These are phyloP conservation scores for Nilaparvata lugens DNA, from an alignment of 1,140 invertebrate genomes.

Conservation along the genomic window DNA sequence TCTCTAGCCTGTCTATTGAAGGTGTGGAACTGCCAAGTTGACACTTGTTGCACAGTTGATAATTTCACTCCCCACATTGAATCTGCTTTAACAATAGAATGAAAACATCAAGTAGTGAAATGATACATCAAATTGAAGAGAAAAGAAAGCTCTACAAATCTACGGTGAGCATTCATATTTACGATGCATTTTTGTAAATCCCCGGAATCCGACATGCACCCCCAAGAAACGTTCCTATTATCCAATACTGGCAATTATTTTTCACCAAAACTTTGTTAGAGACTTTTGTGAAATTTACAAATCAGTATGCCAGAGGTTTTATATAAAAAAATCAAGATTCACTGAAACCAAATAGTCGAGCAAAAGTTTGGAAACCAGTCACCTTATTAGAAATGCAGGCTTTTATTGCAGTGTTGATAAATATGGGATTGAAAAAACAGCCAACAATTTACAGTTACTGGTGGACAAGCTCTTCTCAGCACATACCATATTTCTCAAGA, in stretches of 20 bases:
- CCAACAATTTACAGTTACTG: conserved; percentile 4
- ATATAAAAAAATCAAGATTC: neutral
- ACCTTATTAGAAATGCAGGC: neutral
- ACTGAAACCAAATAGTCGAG: neutral
- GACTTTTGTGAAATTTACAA: conserved; percentile 10
- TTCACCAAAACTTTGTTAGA: neutral
- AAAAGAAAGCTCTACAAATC: too few species aligned
- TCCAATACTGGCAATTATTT: conserved; percentile 6
- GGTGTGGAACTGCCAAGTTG: too few species aligned
- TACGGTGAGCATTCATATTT: too few species aligned
- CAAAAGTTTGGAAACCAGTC: neutral
- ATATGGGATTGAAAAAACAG: conserved; percentile 7
- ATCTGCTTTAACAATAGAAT: too few species aligned
- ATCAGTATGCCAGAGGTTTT: conserved; percentile 8
- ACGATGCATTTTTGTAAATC: too few species aligned
- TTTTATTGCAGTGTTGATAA: conserved; percentile 6
- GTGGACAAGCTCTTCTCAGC: neutral
- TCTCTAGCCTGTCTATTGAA: too few species aligned
- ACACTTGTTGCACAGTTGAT: too few species aligned
- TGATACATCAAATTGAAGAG: too few species aligned
- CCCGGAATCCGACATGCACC: neutral
- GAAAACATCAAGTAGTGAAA: too few species aligned
- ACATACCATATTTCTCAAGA: conserved; percentile 8
- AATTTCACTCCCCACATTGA: too few species aligned
- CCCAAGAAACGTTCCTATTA: neutral